A percentile compares a stretch with the other conserved stretches of the same genome.
These are phyloP conservation scores for Conistra vaccinii DNA, from an alignment of 2,888 invertebrate species.

Conservation along the genomic window DNA sequence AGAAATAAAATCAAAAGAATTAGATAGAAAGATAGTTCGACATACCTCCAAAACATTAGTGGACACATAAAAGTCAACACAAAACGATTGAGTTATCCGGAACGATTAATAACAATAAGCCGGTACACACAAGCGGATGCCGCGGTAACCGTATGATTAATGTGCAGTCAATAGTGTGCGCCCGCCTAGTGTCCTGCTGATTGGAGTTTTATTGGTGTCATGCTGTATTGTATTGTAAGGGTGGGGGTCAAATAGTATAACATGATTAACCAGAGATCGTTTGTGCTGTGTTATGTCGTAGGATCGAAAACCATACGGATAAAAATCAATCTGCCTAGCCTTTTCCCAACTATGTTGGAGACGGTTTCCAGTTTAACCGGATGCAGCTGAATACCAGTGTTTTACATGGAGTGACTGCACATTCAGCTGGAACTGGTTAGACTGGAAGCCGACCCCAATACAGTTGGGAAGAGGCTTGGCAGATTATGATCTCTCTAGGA, in stretches of 20 bases:
- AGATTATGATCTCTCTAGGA: no score
- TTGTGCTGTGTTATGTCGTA: no score
- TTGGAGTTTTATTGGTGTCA: constrained; percentile 47
- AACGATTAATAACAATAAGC: constrained; percentile 78
- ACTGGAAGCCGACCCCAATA: no score
- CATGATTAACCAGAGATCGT: neutral
- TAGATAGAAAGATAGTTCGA: neutral
- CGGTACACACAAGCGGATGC: constrained; percentile 67
- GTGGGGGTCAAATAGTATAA: constrained; percentile 30
- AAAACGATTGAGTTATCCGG: constrained; percentile 66
- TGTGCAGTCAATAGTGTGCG: constrained; percentile 60
- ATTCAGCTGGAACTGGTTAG: no score
- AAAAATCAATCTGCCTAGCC: no score
- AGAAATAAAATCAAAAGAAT: constrained; percentile 6
- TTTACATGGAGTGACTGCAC: no score
- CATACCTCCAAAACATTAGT: constrained; percentile 41
- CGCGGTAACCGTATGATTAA: constrained; percentile 63
- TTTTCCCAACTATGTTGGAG: no score
- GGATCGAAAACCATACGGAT: no score
- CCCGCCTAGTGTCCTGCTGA: constrained; percentile 52
- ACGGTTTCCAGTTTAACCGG: no score
- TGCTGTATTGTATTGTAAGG: constrained; percentile 30
- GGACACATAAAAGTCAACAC: constrained; percentile 59
- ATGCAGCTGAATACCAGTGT: no score
- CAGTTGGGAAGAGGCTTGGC: no score